Conservation (phyloP, 2,797 vertebrate species). For the Myotis daubentonii region DNA sequence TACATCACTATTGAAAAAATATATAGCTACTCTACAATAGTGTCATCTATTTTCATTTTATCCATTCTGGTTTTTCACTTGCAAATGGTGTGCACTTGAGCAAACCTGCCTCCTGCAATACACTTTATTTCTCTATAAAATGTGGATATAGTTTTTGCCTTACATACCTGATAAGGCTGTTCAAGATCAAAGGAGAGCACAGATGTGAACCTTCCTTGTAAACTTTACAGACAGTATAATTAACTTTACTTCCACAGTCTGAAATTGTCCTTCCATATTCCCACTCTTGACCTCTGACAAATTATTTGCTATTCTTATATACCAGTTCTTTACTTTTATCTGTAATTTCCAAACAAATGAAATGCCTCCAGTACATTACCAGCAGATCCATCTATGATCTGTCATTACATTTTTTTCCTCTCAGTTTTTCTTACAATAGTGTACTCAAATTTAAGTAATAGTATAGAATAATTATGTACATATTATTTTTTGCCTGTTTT, state of each 20-base stretch:
- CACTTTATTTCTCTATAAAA: not conserved
- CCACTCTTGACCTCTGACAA: not conserved
- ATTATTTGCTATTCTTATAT: not conserved
- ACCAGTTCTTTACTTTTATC: not conserved
- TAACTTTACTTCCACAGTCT: not conserved
- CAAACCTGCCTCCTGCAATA: not conserved
- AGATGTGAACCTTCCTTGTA: not conserved
- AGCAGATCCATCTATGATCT: not conserved
- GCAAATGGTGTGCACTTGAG: not conserved
- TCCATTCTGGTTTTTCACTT: not conserved
- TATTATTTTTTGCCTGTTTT: not conserved
- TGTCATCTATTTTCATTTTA: not conserved
- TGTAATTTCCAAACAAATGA: not conserved
- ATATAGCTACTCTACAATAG: not conserved
- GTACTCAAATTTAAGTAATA: not conserved
- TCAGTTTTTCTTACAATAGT: not conserved
- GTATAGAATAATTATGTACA: not conserved
- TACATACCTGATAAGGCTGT: not conserved
- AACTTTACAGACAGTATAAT: not conserved
- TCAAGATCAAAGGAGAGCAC: slow-evolving; percentile 12
- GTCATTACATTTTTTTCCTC: not conserved
- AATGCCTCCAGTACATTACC: not conserved
- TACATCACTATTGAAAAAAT: not conserved
- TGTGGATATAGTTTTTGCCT: not conserved
- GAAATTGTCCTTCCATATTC: not conserved